Evolutionary conservation across 2,888 invertebrate species (phyloP), one percentile per base, ranked within the genome.

Genomic region (Philonicus albiceps): DNA sequence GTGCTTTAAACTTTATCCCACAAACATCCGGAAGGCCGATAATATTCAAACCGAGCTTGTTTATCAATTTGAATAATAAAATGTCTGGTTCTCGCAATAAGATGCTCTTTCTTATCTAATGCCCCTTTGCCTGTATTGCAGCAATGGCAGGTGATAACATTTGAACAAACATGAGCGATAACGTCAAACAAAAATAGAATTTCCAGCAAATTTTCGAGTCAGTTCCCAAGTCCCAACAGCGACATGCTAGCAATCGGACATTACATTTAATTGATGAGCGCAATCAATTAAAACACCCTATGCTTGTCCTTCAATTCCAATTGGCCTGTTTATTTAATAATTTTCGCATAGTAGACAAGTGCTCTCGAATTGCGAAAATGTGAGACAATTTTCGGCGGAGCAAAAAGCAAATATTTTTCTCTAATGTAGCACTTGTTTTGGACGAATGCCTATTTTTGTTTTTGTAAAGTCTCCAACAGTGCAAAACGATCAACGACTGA

Each of bases 101-200:
- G 27, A 64, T 64, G 64, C 31, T 27, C 40, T 74, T 40, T 40
- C 34, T 76, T 76, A 37, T 76, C 76, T n/a, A n/a, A 76, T 22
- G 76, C 40, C 76, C 40, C 76, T 76, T 37, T 76, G 13, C 11
- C 7, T 74, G 31, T 74, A 74, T 74, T 74, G 31, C 19, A 34
- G 31, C 34, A 74, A 64, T n/a, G 49, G 49, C 43, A 43, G 49
- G 49, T 78, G 78, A 49, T 49, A 78, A 78, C 49, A 78, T 78
- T 78, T 78, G 37, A 27, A 27, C 43, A 78, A 78, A 78, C 30
- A 78, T 43, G 13, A 37, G 49, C 27, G 78, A 78, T 78, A 78
- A 78, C 74, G 31, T 6, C 19, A 16, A 34, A 34, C 8, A 74
- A 74, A 64, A 64, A 64, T 64, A 64, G 64, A 64, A 43, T 19